These are phyloP conservation scores for Chaetophractus vellerosus DNA, from an alignment of 2,797 vertebrate species.

Conservation along the genomic window DNA sequence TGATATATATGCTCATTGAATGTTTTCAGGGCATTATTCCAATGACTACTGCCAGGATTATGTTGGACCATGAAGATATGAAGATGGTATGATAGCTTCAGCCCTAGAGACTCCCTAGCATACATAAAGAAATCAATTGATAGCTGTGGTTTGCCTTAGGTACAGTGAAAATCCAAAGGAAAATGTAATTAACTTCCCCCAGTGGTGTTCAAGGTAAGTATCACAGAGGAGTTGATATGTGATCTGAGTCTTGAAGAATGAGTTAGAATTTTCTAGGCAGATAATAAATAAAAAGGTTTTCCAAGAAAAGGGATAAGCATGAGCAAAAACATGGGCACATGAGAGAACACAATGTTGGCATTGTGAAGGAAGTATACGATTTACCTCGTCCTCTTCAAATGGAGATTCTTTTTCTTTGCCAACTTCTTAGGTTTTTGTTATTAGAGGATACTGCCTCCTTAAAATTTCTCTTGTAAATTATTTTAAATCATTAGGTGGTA, in stretches of 20 bases:
- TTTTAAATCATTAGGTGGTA: no score
- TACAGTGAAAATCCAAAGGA: conserved; percentile 37
- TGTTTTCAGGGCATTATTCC: neutral
- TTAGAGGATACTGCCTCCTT: neutral
- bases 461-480: neutral
- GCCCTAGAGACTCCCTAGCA: neutral
- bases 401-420: neutral
- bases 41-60: neutral
- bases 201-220: neutral
- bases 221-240: neutral
- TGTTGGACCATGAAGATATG: neutral
- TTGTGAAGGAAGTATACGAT: fast-evolving
- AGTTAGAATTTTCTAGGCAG: neutral
- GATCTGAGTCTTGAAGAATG: neutral
- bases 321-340: neutral
- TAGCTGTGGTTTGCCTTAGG: conserved; percentile 16
- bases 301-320: neutral
- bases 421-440: neutral
- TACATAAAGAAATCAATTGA: conserved; percentile 7
- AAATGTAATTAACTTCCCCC: neutral
- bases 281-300: neutral
- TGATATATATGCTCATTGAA: neutral
- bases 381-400: neutral
- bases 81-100: neutral
- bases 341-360: neutral